Evolutionary conservation across 2,888 invertebrate species (phyloP).

Genomic region (Dioctria linearis): DNA sequence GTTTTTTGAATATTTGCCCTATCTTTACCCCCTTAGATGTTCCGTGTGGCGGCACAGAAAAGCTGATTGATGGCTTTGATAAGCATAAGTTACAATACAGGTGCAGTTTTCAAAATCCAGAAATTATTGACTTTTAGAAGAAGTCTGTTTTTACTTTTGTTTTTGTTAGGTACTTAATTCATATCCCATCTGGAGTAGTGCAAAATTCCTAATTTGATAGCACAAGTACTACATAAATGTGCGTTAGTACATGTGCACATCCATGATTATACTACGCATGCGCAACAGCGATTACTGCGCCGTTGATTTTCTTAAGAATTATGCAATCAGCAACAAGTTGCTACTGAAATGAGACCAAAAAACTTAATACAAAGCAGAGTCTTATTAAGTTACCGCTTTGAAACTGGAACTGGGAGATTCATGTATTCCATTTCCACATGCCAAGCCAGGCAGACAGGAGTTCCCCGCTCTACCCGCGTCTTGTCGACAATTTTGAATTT

Average conservation of each 20-base stretch:
- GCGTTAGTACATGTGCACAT: no score
- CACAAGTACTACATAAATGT: no score
- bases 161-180: no score
- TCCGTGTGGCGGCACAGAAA: slow-evolving; percentile 2
- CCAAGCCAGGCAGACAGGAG: background rate
- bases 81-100: background rate
- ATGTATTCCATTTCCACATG: background rate
- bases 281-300: background rate
- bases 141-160: no score
- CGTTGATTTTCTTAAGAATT: slow-evolving; percentile 18
- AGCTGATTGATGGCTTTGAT: slow-evolving; percentile 19
- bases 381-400: slow-evolving; percentile 29
- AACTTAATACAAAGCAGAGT: slow-evolving; percentile 16
- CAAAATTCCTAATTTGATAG: no score
- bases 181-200: no score
- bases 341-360: slow-evolving; percentile 36
- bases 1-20: background rate
- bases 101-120: background rate
- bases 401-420: slow-evolving; percentile 2
- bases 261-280: background rate
- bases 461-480: background rate
- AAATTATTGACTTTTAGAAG: no score
- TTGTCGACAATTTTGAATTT: background rate
- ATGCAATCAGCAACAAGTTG: slow-evolving; percentile 25
- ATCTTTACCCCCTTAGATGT: background rate